A percentile compares a stretch with the other conserved stretches of the same genome.
Conservation (phyloP, 2,888 invertebrate species). For the Cantharis lateralis region DNA sequence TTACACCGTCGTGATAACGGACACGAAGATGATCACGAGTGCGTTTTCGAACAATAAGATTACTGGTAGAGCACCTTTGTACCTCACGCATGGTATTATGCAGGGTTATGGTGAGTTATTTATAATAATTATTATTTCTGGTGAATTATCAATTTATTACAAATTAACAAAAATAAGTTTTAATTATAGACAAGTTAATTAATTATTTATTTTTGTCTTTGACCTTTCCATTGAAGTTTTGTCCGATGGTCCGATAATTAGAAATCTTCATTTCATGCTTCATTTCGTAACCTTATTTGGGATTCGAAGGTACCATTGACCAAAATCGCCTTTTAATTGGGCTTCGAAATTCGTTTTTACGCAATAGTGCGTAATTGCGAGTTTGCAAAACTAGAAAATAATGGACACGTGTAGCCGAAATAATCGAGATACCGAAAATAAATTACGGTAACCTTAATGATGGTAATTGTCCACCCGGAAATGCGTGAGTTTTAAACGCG, state of each 20-base stretch:
- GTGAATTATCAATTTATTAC: neutral
- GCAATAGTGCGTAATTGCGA: constrained; percentile 21
- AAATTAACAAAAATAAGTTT: neutral
- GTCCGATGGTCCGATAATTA: constrained; percentile 4
- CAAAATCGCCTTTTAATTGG: constrained; percentile 26
- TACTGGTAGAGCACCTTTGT: constrained; percentile 79
- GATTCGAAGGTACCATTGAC: constrained; percentile 31
- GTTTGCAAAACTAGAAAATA: constrained; percentile 11
- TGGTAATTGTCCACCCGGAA: constrained; percentile 5
- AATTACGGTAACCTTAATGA: constrained; percentile 27
- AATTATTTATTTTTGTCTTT: neutral
- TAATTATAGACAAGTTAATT: neutral
- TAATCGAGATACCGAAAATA: constrained; percentile 12
- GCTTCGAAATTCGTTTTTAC: constrained; percentile 24
- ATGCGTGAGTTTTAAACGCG: constrained; percentile 3
- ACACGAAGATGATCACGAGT: constrained; percentile 72
- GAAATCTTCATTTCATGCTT: constrained; percentile 20
- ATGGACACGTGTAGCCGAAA: constrained; percentile 7
- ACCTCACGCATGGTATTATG: constrained; percentile 86
- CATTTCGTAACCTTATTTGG: constrained; percentile 24
- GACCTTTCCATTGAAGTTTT: neutral
- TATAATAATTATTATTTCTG: neutral
- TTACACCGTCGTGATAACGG: constrained; percentile 77
- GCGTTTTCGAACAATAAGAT: constrained; percentile 74
- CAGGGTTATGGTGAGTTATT: constrained; percentile 78